A percentile compares a stretch with the other conserved stretches of the same genome.
Evolutionary conservation across 2,797 vertebrate species (phyloP).

Genomic region (Poeciliopsis paucimaculata): DNA sequence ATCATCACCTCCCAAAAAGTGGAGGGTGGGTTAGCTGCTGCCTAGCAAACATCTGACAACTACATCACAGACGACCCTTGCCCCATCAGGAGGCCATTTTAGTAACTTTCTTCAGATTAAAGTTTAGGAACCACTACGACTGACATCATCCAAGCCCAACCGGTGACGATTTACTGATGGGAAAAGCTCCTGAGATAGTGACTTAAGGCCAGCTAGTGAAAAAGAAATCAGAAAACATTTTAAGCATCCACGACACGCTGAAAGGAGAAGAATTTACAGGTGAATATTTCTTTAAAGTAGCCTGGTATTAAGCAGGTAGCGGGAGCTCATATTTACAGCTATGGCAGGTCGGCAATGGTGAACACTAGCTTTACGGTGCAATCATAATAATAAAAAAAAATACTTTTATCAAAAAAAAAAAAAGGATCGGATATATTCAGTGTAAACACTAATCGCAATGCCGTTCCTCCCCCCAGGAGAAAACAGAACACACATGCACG

Average conservation of each 20-base stretch:
- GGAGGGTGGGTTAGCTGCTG: not conserved
- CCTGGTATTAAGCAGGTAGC: slow-evolving; percentile 39
- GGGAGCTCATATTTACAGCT: slow-evolving; percentile 25
- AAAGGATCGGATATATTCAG: slow-evolving; percentile 53
- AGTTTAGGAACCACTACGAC: slow-evolving; percentile 12
- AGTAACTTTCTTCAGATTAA: slow-evolving; percentile 1
- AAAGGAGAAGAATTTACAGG: slow-evolving; percentile 28
- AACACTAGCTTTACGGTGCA: slow-evolving; percentile 54
- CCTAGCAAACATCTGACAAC: not conserved
- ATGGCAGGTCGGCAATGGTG: slow-evolving; percentile 24
- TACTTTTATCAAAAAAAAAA: slow-evolving; percentile 47
- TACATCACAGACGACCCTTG: not conserved
- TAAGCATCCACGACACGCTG: slow-evolving; percentile 43
- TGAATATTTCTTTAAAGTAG: slow-evolving; percentile 26
- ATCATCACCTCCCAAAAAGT: not conserved
- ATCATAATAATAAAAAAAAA: slow-evolving; percentile 35
- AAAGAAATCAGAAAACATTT: slow-evolving; percentile 27
- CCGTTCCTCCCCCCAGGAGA: slow-evolving; percentile 47
- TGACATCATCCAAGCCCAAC: slow-evolving; percentile 26
- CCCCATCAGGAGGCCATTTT: not conserved
- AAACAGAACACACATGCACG: slow-evolving; percentile 30
- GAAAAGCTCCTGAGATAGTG: slow-evolving; percentile 78
- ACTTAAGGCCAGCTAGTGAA: slow-evolving; percentile 82
- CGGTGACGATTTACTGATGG: slow-evolving; percentile 48
- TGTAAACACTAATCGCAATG: slow-evolving; percentile 71